These are phyloP conservation scores for Nephrocerus scutellatus DNA, from an alignment of 2,888 invertebrate species.

Conservation along the genomic window DNA sequence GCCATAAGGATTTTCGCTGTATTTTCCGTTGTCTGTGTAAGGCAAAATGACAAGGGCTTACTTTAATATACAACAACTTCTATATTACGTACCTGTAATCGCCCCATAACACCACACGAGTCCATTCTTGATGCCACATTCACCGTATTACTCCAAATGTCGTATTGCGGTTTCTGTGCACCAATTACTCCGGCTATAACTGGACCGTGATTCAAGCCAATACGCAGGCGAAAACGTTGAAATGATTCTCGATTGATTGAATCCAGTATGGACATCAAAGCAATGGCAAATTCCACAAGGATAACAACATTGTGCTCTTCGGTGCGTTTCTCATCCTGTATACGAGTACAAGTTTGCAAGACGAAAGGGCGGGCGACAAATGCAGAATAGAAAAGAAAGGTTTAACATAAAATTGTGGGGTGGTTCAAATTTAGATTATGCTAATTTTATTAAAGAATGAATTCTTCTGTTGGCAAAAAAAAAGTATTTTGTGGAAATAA, in stretches of 20 bases:
- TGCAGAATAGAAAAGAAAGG: no score
- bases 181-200: conserved; percentile 96
- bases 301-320: conserved; percentile 83
- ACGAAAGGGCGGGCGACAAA: no score
- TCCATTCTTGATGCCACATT: conserved; percentile 98
- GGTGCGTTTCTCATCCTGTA: conserved; percentile 65
- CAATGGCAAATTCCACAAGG: conserved; percentile 89
- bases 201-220: conserved; percentile 55
- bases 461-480: no score
- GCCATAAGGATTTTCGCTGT: conserved; percentile 76
- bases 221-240: conserved; percentile 88
- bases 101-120: conserved; percentile 84
- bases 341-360: no score
- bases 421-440: no score
- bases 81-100: conserved; percentile 62
- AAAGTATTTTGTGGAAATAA: no score
- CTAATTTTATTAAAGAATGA: no score
- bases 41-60: no score
- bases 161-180: conserved; percentile 96
- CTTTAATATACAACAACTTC: no score
- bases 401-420: no score
- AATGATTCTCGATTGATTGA: conserved; percentile 95
- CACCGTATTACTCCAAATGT: conserved; percentile 98
- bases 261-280: conserved; percentile 85
- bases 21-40: conserved; percentile 71